Base-by-base conservation (phyloP, 2,797 vertebrate species). In the Iguana delicatissima region DNA sequence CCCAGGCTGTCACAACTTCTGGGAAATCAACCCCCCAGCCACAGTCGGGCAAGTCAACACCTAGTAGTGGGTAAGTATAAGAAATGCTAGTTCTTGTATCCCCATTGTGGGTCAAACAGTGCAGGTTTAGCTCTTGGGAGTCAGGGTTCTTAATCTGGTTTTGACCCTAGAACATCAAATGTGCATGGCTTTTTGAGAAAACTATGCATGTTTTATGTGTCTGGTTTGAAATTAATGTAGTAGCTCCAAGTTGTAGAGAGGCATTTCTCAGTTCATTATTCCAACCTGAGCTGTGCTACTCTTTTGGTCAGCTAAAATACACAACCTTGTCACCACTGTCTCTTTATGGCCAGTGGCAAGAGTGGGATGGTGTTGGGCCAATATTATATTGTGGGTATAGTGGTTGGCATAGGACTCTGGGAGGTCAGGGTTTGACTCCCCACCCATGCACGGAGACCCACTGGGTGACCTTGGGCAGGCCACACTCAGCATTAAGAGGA, bases 11-110 rank as follows among this genome's bases (percentile, higher is more conserved):
- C 0, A 95, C 93, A 84, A 89, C 98, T 0, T 99, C 98, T 0
- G 98, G 98, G 55, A 99, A 99, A 95, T 98, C 97, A 59, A 98
- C 98, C 0, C 98, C 98, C 3, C 98, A 99, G 89, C 98, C 98
- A 1, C 97, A 97, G 1, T 99, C 98, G 0, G 98, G 98, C 35
- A 99, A 99, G 96, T 98, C 98, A 77, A 98, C 98, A 0, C 98
- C 98, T 0, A 98, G 98, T 95, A 97, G 98, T 52, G 98, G 98
- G 98, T 99, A 96, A 86, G 93, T 50, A 18, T 12, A 6, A 8
- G 64, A 76, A 9, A 42, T 22, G 26, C 13, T 52, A 74, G 50
- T 22, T 24, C 9, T n/a, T 50, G 6, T 57, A 64, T 26, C 4
- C 55, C 1, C 12, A 5, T 22, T 59, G 18, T 73, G 64, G 18